These are phyloP conservation scores for Ichneumoninae sp. DNA, from an alignment of 2,888 invertebrate genomes.

Conservation along the genomic window DNA sequence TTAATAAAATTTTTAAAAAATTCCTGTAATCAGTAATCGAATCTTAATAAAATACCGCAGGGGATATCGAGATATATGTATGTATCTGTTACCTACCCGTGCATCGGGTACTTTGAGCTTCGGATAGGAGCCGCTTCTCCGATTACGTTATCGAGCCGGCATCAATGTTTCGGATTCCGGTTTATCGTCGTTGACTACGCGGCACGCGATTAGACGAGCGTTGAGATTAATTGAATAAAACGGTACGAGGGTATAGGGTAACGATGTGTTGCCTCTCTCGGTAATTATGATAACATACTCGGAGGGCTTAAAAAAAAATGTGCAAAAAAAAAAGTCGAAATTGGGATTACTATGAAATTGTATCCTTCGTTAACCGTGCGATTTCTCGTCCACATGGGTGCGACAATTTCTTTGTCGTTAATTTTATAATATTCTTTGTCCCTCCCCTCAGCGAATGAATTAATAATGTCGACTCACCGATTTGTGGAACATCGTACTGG, in stretches of 20 bases:
- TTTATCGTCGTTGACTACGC: background rate
- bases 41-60: background rate
- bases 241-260: background rate
- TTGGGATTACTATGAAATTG: too few species aligned
- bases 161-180: background rate
- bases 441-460: too few species aligned
- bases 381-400: too few species aligned
- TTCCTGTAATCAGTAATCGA: background rate
- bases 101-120: background rate
- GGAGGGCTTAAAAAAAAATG: background rate
- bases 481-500: slow-evolving; percentile 94
- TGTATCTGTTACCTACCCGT: background rate
- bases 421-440: too few species aligned
- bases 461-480: slow-evolving; percentile 86
- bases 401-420: too few species aligned
- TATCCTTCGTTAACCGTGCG: too few species aligned
- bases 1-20: too few species aligned
- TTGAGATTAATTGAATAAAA: background rate
- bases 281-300: background rate
- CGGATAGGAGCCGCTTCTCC: background rate
- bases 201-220: background rate
- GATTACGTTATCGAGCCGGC: slow-evolving; percentile 22
- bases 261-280: background rate
- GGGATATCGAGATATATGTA: background rate
- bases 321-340: background rate